Percentiles rank a stretch among this genome's conserved stretches.
Conservation (phyloP, 2,113 vertebrate species). For the Hemibagrus wyckioides region DNA sequence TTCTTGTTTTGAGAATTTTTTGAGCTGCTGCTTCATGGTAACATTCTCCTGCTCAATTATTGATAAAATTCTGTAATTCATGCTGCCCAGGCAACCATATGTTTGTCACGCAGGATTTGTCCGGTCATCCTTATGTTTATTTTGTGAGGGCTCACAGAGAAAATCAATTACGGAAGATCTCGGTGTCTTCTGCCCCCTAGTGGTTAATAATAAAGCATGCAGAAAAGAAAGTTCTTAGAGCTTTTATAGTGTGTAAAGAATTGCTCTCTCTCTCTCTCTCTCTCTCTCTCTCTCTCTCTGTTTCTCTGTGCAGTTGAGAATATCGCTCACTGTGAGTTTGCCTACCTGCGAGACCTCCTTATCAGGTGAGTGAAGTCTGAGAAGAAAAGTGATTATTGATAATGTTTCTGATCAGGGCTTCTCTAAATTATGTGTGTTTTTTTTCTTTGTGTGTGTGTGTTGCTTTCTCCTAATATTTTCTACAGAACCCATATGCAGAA, state of each 20-base stretch:
- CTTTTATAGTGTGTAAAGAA: not conserved
- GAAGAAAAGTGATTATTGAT: not conserved
- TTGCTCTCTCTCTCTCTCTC: conserved; percentile 28
- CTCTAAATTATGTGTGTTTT: not conserved
- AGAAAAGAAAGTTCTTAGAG: not conserved
- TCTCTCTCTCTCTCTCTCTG: not conserved
- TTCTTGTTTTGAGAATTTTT: not conserved
- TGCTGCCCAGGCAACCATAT: not conserved
- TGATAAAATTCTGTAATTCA: conserved; percentile 43
- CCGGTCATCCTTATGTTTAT: conserved; percentile 48
- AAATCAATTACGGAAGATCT: conserved; percentile 40
- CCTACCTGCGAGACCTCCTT: conserved; percentile 94
- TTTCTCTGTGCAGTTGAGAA: conserved; percentile 85
- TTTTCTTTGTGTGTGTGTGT: not conserved
- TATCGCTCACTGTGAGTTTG: conserved; percentile 97
- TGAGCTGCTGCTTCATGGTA: not conserved
- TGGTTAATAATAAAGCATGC: not conserved
- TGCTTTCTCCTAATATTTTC: not conserved
- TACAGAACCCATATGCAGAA: conserved; percentile 98
- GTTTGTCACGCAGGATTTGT: conserved; percentile 32
- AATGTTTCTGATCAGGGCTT: not conserved
- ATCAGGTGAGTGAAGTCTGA: conserved; percentile 81
- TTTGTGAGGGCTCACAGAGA: conserved; percentile 28
- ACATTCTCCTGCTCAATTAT: not conserved
- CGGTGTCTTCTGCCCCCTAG: conserved; percentile 38